These are phyloP conservation scores for Fulica atra DNA, from an alignment of 2,113 vertebrate species.

Conservation along the genomic window DNA sequence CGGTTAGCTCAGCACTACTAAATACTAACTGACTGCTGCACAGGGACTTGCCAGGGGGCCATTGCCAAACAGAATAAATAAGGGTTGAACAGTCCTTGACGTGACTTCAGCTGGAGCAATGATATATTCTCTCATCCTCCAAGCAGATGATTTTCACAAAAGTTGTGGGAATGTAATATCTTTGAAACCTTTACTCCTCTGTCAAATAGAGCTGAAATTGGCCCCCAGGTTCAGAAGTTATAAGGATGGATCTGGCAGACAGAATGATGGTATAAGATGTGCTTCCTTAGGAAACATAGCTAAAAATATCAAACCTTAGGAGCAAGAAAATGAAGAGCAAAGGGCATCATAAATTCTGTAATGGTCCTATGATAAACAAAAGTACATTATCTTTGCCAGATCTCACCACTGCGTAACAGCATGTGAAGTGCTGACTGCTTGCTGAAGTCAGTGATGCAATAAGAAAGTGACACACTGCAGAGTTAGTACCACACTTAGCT, in stretches of 20 bases:
- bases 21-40: background rate
- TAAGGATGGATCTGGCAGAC: background rate
- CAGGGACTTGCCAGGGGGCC: background rate
- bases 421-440: background rate
- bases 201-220: background rate
- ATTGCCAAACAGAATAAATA: background rate
- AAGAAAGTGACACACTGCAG: background rate
- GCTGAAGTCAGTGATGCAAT: background rate
- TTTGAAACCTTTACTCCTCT: background rate
- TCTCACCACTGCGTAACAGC: background rate
- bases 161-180: background rate
- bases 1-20: background rate
- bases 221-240: background rate
- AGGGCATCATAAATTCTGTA: conserved; percentile 26
- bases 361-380: background rate
- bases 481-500: background rate
- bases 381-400: background rate
- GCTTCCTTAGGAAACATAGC: background rate
- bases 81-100: background rate
- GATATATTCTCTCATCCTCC: background rate
- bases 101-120: background rate
- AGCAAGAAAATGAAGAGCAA: conserved; percentile 7
- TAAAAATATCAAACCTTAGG: conserved; percentile 36
- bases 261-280: background rate
- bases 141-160: background rate